Evolutionary conservation across 2,797 vertebrate genomes (phyloP).

Genomic region (Myotis myotis): DNA sequence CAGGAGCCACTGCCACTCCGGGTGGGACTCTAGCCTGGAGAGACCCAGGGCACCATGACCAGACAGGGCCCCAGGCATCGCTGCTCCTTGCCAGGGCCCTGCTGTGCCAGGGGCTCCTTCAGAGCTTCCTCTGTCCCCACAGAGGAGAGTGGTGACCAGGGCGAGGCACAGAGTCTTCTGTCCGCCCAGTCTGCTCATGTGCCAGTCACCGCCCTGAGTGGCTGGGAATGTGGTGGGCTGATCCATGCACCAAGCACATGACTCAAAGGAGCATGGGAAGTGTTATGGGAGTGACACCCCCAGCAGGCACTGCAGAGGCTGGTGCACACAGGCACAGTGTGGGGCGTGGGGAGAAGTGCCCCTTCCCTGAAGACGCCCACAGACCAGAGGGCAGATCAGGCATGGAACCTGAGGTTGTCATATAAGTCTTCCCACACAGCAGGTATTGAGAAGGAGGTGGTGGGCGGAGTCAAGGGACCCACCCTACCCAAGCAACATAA

Average conservation of each 20-base stretch:
- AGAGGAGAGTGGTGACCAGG: accelerated
- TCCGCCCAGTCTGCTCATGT: too few species aligned
- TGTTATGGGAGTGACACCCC: accelerated
- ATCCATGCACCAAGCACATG: neutral
- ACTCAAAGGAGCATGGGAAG: accelerated
- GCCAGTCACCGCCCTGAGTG: accelerated
- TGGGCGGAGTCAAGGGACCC: too few species aligned
- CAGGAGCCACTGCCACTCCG: accelerated
- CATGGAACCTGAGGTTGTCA: accelerated
- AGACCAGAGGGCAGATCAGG: accelerated
- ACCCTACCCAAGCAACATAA: neutral
- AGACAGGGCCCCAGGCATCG: accelerated
- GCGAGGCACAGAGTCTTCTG: accelerated
- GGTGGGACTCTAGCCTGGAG: accelerated
- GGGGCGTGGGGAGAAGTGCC: accelerated
- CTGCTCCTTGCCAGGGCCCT: neutral
- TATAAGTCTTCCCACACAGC: accelerated
- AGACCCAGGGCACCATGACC: neutral
- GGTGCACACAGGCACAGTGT: accelerated
- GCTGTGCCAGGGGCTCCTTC: accelerated
- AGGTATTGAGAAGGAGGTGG: accelerated
- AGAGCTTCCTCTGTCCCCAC: accelerated
- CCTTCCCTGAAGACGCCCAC: neutral
- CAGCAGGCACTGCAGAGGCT: accelerated
- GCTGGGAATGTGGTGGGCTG: too few species aligned